Conservation (phyloP, 2,113 vertebrate genomes). For the Oncorhynchus gorbuscha region DNA sequence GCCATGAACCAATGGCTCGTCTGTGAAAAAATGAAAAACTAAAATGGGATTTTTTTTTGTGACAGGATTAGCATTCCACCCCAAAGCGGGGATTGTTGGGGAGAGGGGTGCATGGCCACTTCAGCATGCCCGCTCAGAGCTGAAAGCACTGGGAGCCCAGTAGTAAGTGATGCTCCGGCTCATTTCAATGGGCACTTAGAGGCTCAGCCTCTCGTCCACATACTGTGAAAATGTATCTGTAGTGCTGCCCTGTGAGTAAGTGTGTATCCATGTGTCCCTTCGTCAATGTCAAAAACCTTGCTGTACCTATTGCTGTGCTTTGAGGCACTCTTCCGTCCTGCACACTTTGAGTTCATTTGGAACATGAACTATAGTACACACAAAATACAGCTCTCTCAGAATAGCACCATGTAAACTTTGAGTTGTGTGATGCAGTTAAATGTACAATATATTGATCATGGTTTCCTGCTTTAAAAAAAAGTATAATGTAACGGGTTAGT, state of each 20-base stretch:
- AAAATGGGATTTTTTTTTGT: not conserved
- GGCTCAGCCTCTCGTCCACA: conserved; percentile 2
- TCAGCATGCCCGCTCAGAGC: not conserved
- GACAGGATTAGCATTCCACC: conserved; percentile 6
- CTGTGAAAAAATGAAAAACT: not conserved
- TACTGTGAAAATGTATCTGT: conserved; percentile 63
- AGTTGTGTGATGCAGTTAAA: not conserved
- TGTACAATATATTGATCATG: not conserved
- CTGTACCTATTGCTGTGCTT: not conserved
- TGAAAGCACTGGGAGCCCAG: not conserved
- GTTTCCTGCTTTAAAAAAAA: not conserved
- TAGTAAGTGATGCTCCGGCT: conserved; percentile 10
- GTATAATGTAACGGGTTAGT: not conserved
- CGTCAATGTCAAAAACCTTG: not conserved
- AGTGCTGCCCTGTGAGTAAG: conserved; percentile 79
- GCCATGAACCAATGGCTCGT: not conserved
- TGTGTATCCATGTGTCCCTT: conserved; percentile 24
- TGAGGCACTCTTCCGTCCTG: not conserved
- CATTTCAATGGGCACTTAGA: conserved; percentile 20
- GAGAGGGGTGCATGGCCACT: conserved; percentile 3
- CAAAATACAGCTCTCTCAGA: not conserved
- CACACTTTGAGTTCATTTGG: not conserved
- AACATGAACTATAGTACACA: too few relatives aligned
- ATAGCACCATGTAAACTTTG: not conserved
- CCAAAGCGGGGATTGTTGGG: not conserved